Base-by-base conservation (phyloP, 2,797 vertebrate genomes). In the Fringilla coelebs region DNA sequence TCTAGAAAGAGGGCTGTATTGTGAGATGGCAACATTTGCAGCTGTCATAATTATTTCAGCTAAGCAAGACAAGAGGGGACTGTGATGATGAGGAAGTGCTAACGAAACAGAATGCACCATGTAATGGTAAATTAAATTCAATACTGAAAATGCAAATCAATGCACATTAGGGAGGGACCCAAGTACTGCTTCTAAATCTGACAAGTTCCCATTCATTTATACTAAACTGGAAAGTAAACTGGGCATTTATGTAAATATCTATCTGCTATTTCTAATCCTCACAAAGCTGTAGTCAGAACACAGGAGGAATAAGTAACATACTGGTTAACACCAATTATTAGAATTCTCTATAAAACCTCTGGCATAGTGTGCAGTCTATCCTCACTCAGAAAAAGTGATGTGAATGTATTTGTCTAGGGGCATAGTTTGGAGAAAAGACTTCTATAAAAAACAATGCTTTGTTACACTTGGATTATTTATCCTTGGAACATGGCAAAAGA, bases 21-120 rank as follows among this genome's bases (percentile, higher is more conserved):
- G 78, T 87, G 68, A 88, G 81, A 67, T 5, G 43, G 90, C 51
- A 80, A 89, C 67, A 70, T 57, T 65, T 66, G 68, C 89, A 93
- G 95, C 89, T 92, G 92, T 90, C 65, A 72, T 34, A 83, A 80
- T 77, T 74, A 68, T 85, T 88, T 85, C 85, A 88, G 68, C 55
- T 81, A 81, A 65, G 55, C 62, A 75, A 94, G 66, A 84, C 58
- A 94, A 88, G 87, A 80, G n/a, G 26, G 52, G 81, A 65, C 54
- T 81, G 82, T 75, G 85, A 68, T 21, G 65, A 71, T 58, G 68
- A 85, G 54, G 54, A 88, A 89, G 57, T 18, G 75, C 31, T 71
- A 72, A 87, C 0, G 1, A 89, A 83, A 90, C 3, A 57, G 86
- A 85, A 74, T 8, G 31, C 92, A 80, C 61, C 54, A 3, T 4